A percentile compares a stretch with the other conserved stretches of the same genome.
These are phyloP conservation scores for Netelia inedita DNA, from an alignment of 2,888 invertebrate genomes.

Conservation along the genomic window DNA sequence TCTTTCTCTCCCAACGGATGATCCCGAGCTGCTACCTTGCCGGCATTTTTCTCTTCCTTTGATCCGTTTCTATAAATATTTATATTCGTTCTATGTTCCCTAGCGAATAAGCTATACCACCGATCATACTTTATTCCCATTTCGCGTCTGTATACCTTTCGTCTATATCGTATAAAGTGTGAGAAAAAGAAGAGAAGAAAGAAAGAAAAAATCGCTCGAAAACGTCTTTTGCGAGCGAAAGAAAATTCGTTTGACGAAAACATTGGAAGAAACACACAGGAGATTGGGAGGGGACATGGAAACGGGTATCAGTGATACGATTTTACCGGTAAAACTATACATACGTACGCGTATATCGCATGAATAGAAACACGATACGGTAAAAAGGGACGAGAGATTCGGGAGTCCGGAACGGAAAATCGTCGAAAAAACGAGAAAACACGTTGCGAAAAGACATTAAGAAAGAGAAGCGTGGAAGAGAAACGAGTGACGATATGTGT, in stretches of 20 bases:
- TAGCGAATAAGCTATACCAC: conserved; percentile 34
- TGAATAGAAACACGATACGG: conserved; percentile 25
- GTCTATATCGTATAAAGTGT: neutral
- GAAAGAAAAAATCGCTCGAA: neutral
- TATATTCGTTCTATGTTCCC: conserved; percentile 64
- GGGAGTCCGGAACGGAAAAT: conserved; percentile 11
- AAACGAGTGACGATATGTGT: conserved; percentile 11
- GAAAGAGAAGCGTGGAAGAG: neutral
- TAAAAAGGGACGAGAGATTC: conserved; percentile 29
- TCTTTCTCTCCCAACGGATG: conserved; percentile 53
- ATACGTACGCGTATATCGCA: conserved; percentile 5
- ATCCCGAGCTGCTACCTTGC: conserved; percentile 49
- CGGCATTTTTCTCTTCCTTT: conserved; percentile 63
- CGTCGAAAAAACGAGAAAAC: conserved; percentile 21
- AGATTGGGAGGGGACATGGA: neutral
- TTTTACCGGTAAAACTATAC: conserved; percentile 11
- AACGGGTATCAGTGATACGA: conserved; percentile 7
- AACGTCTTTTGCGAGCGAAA: conserved; percentile 13
- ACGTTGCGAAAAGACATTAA: neutral
- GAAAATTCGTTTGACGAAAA: conserved; percentile 60
- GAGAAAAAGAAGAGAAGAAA: neutral
- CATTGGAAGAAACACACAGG: conserved; percentile 30
- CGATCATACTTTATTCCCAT: conserved; percentile 43
- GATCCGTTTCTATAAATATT: conserved; percentile 70
- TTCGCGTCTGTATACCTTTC: neutral